Evolutionary conservation across 2,888 invertebrate genomes (phyloP), one percentile per base, ranked within the genome.

Genomic region (Tenthredo distinguenda): DNA sequence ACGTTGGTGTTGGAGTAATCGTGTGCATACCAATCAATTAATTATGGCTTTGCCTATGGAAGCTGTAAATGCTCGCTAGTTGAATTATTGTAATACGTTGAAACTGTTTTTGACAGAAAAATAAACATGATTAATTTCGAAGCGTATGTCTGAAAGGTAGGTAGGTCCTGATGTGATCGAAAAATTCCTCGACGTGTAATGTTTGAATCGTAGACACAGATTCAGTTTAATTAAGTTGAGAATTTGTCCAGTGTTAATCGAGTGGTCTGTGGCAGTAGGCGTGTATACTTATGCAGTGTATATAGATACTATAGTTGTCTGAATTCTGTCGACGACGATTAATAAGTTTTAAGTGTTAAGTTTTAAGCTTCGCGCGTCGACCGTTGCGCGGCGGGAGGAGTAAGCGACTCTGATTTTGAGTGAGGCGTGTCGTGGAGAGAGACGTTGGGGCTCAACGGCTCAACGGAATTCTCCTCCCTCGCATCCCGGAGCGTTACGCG

Each of bases 371-470:
- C 77, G 6, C n/a, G 55, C 15, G 43, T 18, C 77, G 77, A 12
- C 18, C 77, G 47, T 18, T 55, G 34, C 15, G 31, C 47, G 18
- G 18, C n/a, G 34, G 50, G 10, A 10, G 6, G 55, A 31, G 34
- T 18, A 34, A 18, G 77, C 31, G 31, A n/a, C 34, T 26, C 50
- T 77, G 77, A 55, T 77, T 77, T 77, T 77, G 77, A 50, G 77
- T 34, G 77, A 77, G 18, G 77, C 77, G 77, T 55, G 77, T 55
- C 77, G 50, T 50, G 77, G 77, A 77, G 26, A 34, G 55, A 77
- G 55, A 77, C 77, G 55, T 77, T 55, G 72, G 43, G 72, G 72
- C 72, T 74, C 72, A 74, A 74, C 77, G 77, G 77, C 77, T 77
- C 77, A 77, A 34, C 47, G 77, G 50, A 77, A 77, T 77, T 77